phyloP scores from a whole-genome alignment of 2,113 vertebrate species.

The Grantiella picta region DNA sequence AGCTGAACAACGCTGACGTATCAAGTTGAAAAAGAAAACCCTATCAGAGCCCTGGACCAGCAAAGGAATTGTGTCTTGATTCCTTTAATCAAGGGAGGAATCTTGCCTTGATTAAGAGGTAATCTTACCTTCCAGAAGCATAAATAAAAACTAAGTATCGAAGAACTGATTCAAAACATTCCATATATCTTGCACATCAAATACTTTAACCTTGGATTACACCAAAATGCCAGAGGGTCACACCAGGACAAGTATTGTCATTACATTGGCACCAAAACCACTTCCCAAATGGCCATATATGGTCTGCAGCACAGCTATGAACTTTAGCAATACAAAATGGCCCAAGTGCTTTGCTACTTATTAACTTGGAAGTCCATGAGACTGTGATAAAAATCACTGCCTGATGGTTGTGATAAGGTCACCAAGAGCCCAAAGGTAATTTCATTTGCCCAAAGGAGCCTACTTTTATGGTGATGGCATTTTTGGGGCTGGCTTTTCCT shows the following conservation, averaged over 20 bases:
- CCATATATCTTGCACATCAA: fast-evolving
- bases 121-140: neutral
- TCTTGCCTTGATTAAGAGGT: neutral
- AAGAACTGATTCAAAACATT: neutral
- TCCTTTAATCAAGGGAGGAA: no score
- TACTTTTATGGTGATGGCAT: conserved; percentile 66
- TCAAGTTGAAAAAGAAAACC: neutral
- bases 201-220: neutral
- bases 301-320: neutral
- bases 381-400: neutral
- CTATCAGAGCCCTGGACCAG: neutral
- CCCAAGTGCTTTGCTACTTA: neutral
- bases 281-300: neutral
- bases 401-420: neutral
- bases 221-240: neutral
- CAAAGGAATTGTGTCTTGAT: neutral
- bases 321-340: neutral
- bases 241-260: neutral
- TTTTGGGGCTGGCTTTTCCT: conserved; percentile 46
- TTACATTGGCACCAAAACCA: neutral
- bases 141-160: neutral
- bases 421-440: neutral
- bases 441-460: neutral
- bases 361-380: conserved; percentile 18
- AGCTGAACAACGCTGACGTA: neutral